Evolutionary conservation across 2,888 invertebrate genomes (phyloP).

Genomic region (Charanyca ferruginea): DNA sequence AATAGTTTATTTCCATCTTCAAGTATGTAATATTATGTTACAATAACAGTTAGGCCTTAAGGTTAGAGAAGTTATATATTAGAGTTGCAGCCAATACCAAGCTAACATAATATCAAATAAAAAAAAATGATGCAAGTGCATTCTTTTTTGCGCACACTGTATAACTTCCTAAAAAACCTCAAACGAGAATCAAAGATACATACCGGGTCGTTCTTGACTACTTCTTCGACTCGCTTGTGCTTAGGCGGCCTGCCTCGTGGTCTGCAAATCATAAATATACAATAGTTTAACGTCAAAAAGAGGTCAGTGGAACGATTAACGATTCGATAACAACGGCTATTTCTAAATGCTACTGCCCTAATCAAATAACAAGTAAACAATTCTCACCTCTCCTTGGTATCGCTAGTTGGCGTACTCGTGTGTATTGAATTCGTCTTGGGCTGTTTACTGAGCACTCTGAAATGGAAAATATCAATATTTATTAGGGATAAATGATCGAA

Average conservation of each 20-base stretch:
- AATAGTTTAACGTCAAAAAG: neutral
- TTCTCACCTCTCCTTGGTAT: slow-evolving; percentile 80
- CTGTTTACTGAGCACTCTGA: slow-evolving; percentile 75
- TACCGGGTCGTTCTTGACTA: slow-evolving; percentile 82
- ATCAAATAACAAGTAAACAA: neutral
- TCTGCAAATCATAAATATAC: slow-evolving; percentile 60
- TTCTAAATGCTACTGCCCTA: neutral
- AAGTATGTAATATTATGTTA: too few species aligned
- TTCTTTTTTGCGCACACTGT: too few species aligned
- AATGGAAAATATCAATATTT: slow-evolving; percentile 47
- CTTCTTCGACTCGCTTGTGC: slow-evolving; percentile 85
- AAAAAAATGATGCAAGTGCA: too few species aligned
- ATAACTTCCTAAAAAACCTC: neutral
- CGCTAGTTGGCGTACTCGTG: slow-evolving; percentile 79
- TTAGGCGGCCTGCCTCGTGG: slow-evolving; percentile 85
- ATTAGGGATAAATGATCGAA: neutral
- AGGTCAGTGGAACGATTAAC: neutral
- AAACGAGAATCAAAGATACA: slow-evolving; percentile 41
- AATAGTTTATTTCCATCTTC: too few species aligned
- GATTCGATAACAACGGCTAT: neutral
- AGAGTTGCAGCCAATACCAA: too few species aligned
- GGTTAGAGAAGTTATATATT: too few species aligned
- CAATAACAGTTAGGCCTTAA: too few species aligned
- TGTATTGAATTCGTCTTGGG: slow-evolving; percentile 72
- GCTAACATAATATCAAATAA: too few species aligned